Evolutionary conservation across 2,113 vertebrate species (phyloP).

Genomic region (Echinops telfairi): DNA sequence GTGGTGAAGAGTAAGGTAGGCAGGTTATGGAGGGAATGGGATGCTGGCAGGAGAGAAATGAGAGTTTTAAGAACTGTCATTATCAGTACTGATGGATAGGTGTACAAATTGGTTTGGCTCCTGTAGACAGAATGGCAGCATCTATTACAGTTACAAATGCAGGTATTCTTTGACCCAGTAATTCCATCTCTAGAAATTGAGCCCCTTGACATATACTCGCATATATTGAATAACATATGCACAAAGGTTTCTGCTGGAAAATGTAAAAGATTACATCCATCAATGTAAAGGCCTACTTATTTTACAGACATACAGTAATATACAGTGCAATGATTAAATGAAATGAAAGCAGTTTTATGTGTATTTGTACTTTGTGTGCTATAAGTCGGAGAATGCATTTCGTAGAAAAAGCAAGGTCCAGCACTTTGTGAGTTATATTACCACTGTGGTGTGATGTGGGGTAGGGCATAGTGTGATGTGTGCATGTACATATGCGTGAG

Average conservation of each 20-base stretch:
- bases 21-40: not conserved
- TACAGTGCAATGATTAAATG: not conserved
- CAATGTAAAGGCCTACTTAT: not conserved
- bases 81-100: not conserved
- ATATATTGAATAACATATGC: not conserved
- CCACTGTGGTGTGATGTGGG: not conserved
- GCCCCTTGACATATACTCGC: not conserved
- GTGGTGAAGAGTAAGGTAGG: not conserved
- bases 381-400: not conserved
- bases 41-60: not conserved
- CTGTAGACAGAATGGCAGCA: not conserved
- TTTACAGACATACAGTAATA: not conserved
- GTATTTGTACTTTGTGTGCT: not conserved
- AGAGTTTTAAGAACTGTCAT: not conserved
- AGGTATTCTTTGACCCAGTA: not conserved
- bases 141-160: not conserved
- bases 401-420: not conserved
- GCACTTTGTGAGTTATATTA: not conserved
- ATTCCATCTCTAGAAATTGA: constrained; percentile 31
- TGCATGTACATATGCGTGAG: not conserved
- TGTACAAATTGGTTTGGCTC: not conserved
- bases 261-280: not conserved
- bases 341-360: not conserved
- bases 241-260: not conserved
- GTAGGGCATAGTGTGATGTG: too few relatives aligned